Evolutionary conservation across 2,888 invertebrate genomes (phyloP), one percentile per base, ranked within the genome.

Genomic region (Axea sp.): DNA sequence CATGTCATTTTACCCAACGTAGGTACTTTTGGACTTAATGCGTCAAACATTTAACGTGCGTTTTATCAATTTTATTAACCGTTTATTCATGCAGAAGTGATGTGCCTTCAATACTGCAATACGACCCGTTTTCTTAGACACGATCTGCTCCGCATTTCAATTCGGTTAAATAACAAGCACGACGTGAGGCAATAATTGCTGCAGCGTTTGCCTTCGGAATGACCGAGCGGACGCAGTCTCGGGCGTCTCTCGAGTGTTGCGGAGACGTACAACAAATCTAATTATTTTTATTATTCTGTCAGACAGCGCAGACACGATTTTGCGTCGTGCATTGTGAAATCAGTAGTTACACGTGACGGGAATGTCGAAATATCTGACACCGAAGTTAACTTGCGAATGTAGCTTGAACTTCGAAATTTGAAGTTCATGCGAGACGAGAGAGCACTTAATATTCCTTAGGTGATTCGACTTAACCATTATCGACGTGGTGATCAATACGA

Each of bases 201-300:
- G 7, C 14, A 12, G 1, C 7, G 14, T 31, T 31, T 5, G 12
- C 1, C 5, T 14, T 9, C 12, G 14, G 14, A 2, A 31, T 14
- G 7, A 6, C 7, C 3, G 4, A 0, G 11, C 11, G 3, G 17
- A 7, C 31, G 17, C 14, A 43, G 28, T 43, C 7, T 3, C 39
- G 7, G 3, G 3, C 9, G 9, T 22, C 11, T 39, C 6, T 6
- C 6, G 1, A 2, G 12, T 30, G 45, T 9, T 3, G 11, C 19
- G 1, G n/a, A 22, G 3, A 35, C 9, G 51, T 51, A 41, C 17
- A 26, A 15, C 57, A 9, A 17, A 57, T 37, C 45, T 39, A 67
- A 67, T 67, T 55, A 65, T 57, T 55, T 67, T 67, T 57, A 47
- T 55, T 28, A 45, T 37, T 12, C 17, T 14, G 15, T 37, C 39